A percentile compares a stretch with the other conserved stretches of the same genome.
phyloP scores from a whole-genome alignment of 2,888 invertebrate genomes.

The Sipunculus nudus region DNA sequence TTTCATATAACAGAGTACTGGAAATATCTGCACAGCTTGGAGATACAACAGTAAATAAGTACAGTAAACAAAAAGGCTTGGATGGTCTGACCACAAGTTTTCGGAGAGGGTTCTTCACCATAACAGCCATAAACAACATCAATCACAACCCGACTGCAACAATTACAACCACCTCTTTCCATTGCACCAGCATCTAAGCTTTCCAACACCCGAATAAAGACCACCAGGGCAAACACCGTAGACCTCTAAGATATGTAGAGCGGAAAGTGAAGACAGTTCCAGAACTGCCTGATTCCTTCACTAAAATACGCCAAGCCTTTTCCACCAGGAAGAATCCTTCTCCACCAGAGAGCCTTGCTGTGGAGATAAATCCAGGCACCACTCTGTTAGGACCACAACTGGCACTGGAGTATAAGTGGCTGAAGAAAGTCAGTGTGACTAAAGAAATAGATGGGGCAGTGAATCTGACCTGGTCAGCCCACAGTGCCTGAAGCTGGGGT shows the following conservation, averaged over 20 bases:
- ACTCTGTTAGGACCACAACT: not conserved
- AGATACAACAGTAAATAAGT: constrained; percentile 21
- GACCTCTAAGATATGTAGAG: constrained; percentile 2
- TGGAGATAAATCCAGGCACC: not conserved
- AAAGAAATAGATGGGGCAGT: constrained; percentile 5
- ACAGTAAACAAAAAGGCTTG: too few relatives aligned
- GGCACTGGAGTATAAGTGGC: constrained; percentile 21
- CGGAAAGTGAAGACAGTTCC: constrained; percentile 19
- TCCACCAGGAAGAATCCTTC: constrained; percentile 19
- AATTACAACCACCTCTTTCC: constrained; percentile 30
- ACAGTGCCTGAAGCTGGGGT: constrained; percentile 15
- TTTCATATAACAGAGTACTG: constrained; percentile 43
- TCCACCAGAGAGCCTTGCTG: constrained; percentile 1
- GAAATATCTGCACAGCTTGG: constrained; percentile 37
- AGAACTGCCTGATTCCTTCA: constrained; percentile 31
- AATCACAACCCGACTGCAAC: constrained; percentile 39
- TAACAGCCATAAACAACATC: constrained; percentile 40
- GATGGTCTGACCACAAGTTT: too few relatives aligned
- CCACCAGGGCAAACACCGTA: constrained; percentile 13
- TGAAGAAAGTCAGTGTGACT: constrained; percentile 11
- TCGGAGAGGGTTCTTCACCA: constrained; percentile 36
- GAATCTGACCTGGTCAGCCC: constrained; percentile 19
- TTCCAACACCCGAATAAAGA: constrained; percentile 34
- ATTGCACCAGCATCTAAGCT: constrained; percentile 39
- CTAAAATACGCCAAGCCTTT: constrained; percentile 22